Conservation (phyloP, 2,113 vertebrate genomes). For the Apeltes quadracus region DNA sequence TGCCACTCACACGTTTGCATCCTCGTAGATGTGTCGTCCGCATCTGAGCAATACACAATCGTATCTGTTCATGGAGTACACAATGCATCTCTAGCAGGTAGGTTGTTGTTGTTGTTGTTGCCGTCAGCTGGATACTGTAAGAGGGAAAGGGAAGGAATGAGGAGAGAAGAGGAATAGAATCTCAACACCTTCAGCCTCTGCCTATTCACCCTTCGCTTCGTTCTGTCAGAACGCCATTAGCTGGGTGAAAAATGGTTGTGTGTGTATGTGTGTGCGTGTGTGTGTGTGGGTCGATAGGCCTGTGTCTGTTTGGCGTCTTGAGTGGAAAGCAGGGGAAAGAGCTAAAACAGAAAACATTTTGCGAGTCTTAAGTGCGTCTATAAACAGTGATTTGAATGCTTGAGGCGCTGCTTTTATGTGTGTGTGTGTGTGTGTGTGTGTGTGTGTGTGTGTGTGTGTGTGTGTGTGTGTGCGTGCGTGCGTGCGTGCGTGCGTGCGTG, state of each 20-base stretch:
- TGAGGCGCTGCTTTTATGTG: background rate
- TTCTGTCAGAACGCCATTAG: constrained; percentile 59
- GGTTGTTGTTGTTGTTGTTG: too few species aligned
- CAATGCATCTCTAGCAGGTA: background rate
- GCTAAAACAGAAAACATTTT: constrained; percentile 22
- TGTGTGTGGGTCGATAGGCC: constrained; percentile 21
- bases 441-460: background rate
- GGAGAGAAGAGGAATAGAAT: constrained; percentile 45
- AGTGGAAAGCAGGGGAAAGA: constrained; percentile 15
- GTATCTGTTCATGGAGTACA: constrained; percentile 4
- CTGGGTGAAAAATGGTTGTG: constrained; percentile 45
- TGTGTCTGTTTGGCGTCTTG: constrained; percentile 9
- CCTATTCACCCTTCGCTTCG: constrained; percentile 62
- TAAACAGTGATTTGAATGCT: constrained; percentile 33
- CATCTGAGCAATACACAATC: background rate
- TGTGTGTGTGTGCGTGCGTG: background rate
- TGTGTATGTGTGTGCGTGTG: background rate
- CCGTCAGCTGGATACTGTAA: constrained; percentile 68
- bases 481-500: background rate
- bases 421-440: constrained; percentile 9
- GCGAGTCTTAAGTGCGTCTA: constrained; percentile 28
- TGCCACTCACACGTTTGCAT: background rate
- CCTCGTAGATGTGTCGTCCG: background rate
- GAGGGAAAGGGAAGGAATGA: constrained; percentile 3
- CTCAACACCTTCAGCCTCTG: constrained; percentile 64